Conservation (phyloP, 2,888 invertebrate species). For the Ophion costatus region DNA sequence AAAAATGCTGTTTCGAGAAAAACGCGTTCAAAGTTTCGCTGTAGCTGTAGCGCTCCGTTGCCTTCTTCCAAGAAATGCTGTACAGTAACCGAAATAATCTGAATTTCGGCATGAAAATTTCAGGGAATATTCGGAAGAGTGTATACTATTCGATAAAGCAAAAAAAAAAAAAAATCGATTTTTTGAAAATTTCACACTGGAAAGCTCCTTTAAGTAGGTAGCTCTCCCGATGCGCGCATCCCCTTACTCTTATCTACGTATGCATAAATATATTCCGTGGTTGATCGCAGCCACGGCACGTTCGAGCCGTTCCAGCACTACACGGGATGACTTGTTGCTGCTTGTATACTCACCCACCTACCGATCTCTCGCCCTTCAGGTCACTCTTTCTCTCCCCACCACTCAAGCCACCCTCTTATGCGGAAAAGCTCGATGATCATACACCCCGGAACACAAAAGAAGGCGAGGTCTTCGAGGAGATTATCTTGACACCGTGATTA, state of each 20-base stretch:
- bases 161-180: too few species aligned
- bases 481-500: conserved; percentile 29
- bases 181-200: too few species aligned
- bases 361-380: conserved; percentile 5
- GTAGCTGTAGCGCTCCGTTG: too few species aligned
- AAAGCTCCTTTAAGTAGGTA: too few species aligned
- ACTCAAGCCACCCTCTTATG: neutral
- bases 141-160: too few species aligned
- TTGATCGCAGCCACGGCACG: neutral
- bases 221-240: conserved; percentile 23
- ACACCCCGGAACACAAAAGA: conserved; percentile 39
- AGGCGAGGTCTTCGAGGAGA: conserved; percentile 29
- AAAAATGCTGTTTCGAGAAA: too few species aligned
- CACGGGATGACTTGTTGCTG: conserved; percentile 46
- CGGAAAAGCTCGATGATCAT: conserved; percentile 46
- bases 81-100: too few species aligned
- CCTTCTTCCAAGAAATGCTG: too few species aligned
- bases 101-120: too few species aligned
- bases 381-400: conserved; percentile 1
- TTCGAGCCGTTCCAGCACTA: conserved; percentile 1
- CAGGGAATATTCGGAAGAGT: too few species aligned
- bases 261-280: conserved; percentile 10
- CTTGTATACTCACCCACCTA: conserved; percentile 9
- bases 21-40: too few species aligned
- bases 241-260: neutral